Percentiles rank a stretch among this genome's conserved stretches.
These are phyloP conservation scores for Ranitomeya variabilis DNA, from an alignment of 2,113 vertebrate species.

Conservation along the genomic window DNA sequence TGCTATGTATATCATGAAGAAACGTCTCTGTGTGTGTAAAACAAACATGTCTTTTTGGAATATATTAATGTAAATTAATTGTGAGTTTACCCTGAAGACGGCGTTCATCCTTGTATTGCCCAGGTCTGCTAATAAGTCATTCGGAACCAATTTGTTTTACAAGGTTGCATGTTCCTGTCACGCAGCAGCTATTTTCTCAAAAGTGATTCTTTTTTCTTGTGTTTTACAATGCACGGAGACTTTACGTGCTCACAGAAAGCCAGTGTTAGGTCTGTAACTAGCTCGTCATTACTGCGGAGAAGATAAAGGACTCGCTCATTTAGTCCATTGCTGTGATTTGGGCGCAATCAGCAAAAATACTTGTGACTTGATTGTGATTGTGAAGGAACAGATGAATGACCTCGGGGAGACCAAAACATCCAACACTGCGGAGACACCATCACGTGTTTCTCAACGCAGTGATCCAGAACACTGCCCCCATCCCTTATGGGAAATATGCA, in stretches of 20 bases:
- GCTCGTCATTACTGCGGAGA: not conserved
- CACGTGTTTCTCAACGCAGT: too few species aligned
- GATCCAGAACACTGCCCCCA: too few species aligned
- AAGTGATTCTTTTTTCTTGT: not conserved
- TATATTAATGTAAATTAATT: constrained; percentile 44
- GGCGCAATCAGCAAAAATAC: not conserved
- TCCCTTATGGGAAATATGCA: too few species aligned
- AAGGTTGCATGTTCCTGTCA: constrained; percentile 7
- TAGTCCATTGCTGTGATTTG: not conserved
- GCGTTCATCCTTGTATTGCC: not conserved
- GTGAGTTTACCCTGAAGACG: constrained; percentile 24
- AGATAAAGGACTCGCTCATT: not conserved
- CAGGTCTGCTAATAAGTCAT: constrained; percentile 14
- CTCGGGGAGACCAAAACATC: too few species aligned
- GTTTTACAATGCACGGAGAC: not conserved
- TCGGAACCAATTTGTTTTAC: constrained; percentile 34
- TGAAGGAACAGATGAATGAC: too few species aligned
- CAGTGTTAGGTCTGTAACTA: not conserved
- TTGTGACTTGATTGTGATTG: not conserved
- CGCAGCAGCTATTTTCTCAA: not conserved
- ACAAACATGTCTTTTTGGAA: constrained; percentile 19
- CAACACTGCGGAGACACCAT: too few species aligned
- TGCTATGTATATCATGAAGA: not conserved
- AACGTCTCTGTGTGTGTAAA: not conserved
- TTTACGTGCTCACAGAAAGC: not conserved